A percentile compares a stretch with the other conserved stretches of the same genome.
Conservation (phyloP, 1,140 invertebrate genomes). For the Drosophila suzukii region DNA sequence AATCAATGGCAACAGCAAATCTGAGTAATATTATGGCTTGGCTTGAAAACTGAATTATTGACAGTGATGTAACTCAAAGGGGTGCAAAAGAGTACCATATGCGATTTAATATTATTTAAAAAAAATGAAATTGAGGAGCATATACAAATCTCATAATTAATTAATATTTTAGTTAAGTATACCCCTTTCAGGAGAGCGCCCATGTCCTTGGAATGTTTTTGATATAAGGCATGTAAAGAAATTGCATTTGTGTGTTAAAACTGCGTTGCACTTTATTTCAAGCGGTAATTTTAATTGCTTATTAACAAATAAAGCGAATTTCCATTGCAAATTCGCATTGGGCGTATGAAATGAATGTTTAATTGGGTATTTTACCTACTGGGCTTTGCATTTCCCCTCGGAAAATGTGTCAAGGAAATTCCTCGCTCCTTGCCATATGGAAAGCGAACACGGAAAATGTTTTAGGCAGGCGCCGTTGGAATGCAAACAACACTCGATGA, state of each 20-base stretch:
- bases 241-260: conserved; percentile 12
- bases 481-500: conserved; percentile 16
- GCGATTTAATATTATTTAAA: background rate
- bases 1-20: background rate
- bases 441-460: conserved; percentile 17
- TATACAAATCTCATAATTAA: background rate
- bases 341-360: conserved; percentile 15
- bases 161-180: background rate
- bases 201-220: background rate
- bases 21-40: conserved; percentile 22
- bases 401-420: conserved; percentile 24
- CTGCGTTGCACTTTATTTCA: conserved; percentile 22
- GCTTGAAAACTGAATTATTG: conserved; percentile 8
- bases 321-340: conserved; percentile 17
- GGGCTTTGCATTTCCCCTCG: conserved; percentile 1
- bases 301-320: conserved; percentile 17
- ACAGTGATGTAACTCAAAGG: background rate
- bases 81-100: background rate
- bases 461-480: conserved; percentile 41
- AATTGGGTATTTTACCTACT: background rate
- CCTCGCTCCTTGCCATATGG: conserved; percentile 33
- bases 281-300: conserved; percentile 25
- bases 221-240: conserved; percentile 3
- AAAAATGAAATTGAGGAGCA: too few relatives aligned
- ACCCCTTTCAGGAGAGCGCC: background rate